Evolutionary conservation across 2,797 vertebrate species (phyloP).

Genomic region (Parotocinclus haroldoi): DNA sequence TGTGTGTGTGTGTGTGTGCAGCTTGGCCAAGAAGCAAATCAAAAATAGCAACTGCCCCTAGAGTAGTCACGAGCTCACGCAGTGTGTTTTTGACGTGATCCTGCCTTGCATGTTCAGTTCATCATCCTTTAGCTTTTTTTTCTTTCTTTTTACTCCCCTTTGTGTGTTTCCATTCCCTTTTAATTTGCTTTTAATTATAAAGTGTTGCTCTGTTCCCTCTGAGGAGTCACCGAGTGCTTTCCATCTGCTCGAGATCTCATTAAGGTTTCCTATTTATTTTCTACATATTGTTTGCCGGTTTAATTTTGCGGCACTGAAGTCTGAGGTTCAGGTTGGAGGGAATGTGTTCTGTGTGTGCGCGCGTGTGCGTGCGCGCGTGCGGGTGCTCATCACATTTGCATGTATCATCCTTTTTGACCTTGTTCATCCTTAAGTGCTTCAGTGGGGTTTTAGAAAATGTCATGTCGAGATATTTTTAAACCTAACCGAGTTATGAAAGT

Average conservation of each 20-base stretch:
- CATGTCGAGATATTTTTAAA: conserved; percentile 21
- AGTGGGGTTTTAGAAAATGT: conserved; percentile 24
- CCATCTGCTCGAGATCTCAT: conserved; percentile 13
- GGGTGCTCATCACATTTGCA: conserved; percentile 44
- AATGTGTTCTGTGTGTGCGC: conserved; percentile 4
- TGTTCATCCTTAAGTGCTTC: conserved; percentile 54
- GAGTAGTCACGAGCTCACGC: no score
- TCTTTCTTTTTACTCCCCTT: conserved; percentile 4
- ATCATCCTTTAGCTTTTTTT: conserved; percentile 8
- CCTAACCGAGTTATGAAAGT: conserved; percentile 11
- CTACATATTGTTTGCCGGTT: conserved; percentile 1
- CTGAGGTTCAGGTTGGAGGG: not conserved
- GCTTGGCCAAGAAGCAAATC: not conserved
- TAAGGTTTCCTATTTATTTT: conserved; percentile 8
- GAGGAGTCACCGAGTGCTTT: conserved; percentile 31
- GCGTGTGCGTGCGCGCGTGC: conserved; percentile 44
- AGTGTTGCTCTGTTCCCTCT: not conserved
- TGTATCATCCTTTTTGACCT: conserved; percentile 62
- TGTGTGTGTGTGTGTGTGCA: conserved; percentile 27
- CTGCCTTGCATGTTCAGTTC: not conserved
- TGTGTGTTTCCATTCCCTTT: conserved; percentile 33
- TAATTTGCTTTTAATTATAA: conserved; percentile 26
- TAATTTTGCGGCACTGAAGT: not conserved
- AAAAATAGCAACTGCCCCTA: not conserved
- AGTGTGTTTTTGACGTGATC: no score